phyloP scores from a whole-genome alignment of 2,797 vertebrate species.

The Botia almorhae region DNA sequence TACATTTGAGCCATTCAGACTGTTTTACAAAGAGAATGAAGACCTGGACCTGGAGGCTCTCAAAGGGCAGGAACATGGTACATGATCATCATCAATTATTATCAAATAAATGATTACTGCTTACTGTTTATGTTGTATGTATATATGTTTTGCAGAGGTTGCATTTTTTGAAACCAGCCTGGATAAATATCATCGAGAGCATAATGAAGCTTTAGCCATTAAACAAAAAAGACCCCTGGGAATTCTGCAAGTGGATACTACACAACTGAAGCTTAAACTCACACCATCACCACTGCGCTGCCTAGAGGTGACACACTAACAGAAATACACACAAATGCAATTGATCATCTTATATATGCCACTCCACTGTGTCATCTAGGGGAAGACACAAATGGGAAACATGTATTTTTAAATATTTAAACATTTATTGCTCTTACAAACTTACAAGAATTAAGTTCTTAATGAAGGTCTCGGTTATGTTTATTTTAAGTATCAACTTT shows the following conservation, averaged over 20 bases:
- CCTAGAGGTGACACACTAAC: slow-evolving; percentile 77
- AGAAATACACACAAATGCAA: slow-evolving; percentile 33
- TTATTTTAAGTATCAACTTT: no score
- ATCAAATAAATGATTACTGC: not conserved
- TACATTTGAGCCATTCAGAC: slow-evolving; percentile 80
- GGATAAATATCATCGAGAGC: slow-evolving; percentile 80
- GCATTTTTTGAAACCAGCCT: slow-evolving; percentile 80
- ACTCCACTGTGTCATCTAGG: not conserved
- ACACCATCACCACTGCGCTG: slow-evolving; percentile 80
- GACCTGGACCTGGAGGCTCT: slow-evolving; percentile 79
- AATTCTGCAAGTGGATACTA: slow-evolving; percentile 83
- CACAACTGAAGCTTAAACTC: slow-evolving; percentile 80
- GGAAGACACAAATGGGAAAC: not conserved
- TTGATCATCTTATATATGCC: not conserved
- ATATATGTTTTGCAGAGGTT: slow-evolving; percentile 71
- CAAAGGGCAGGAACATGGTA: slow-evolving; percentile 81
- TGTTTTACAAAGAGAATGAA: slow-evolving; percentile 85
- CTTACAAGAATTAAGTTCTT: no score
- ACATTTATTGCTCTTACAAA: no score
- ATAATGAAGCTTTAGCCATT: slow-evolving; percentile 77
- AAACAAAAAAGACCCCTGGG: slow-evolving; percentile 78
- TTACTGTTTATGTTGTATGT: slow-evolving; percentile 20
- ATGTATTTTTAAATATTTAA: no score
- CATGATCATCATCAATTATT: not conserved
- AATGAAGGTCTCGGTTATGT: no score